Evolutionary conservation across 2,888 invertebrate genomes (phyloP), one percentile per base, ranked within the genome.

Genomic region (Slavum lentiscoides): DNA sequence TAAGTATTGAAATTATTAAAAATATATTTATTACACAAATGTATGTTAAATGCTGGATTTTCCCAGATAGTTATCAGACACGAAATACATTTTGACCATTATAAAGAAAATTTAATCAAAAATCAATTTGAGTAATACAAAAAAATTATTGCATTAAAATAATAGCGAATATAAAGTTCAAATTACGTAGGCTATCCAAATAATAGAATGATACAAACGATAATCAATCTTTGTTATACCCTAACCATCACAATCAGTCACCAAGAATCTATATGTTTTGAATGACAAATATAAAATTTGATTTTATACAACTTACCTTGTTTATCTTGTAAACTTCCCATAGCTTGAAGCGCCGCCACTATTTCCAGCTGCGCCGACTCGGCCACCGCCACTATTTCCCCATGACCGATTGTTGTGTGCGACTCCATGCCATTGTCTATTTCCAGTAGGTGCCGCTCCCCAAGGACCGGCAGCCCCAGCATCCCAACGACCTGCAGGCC

Each of bases 301-400:
- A 30, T 53, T 53, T 68, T 68, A 6, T 53, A 66, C 19, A 19
- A 75, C 66, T 58, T 43, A 15, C 80, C 80, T 70, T 58, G 80
- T 80, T 72, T 80, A 80, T 80, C 80, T 80, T 80, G 70, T 80
- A 80, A 80, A 80, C 64, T 80, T 80, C 30, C 70, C 70, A 72
- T 80, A 72, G 80, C 43, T 70, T 80, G 70, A 72, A 70, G 62
- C 69, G 77, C 77, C 77, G 69, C 80, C 58, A 80, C 80, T 80
- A 80, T 80, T 80, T 64, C 80, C 80, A 80, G 70, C 23, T 72
- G 80, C 80, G 62, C 80, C 80, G 62, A 80, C 55, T 80, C 80
- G 80, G 70, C 80, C 80, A 77, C 69, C 39, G 8, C 77, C 53
- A 15, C 55, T 58, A 72, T 58, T 80, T 55, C 80, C 80, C 80